Evolutionary conservation across 2,888 invertebrate genomes (phyloP), one percentile per base, ranked within the genome.

Genomic region (Cosmorhoe ocellata): DNA sequence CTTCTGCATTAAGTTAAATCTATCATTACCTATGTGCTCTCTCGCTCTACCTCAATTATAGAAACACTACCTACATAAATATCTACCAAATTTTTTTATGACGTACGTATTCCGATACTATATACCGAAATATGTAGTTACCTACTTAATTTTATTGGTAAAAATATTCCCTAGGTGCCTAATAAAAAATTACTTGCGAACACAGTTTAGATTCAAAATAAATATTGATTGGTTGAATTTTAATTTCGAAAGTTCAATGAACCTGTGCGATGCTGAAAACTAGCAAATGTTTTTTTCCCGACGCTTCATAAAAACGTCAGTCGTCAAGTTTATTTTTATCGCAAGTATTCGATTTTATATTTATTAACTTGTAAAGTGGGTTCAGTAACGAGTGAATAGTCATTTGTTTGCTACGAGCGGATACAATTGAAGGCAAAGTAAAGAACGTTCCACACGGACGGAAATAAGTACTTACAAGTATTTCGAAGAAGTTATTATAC

Each of bases 181-280:
- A 53, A 26, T 56, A 61, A 64, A 63, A 69, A 69, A 55, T n/a
- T n/a, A n/a, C n/a, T n/a, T n/a, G n/a, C 47, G 48, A 56, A 59
- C 58, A 56, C 55, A 50, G 58, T 63, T 63, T 61, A 54, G 60
- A 66, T 61, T 39, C 48, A 56, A 61, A 62, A 61, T 60, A 61
- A 63, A 66, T 66, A 62, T 61, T 64, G 60, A 69, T 67, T 63
- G 61, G 62, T 58, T 57, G 51, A 58, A 52, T 66, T 61, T 62
- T 58, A 63, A 69, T 59, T 54, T 56, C 52, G 33, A 48, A 53
- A 61, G 56, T 62, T 53, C 47, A 61, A 56, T 58, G 48, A 60
- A 58, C 59, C 56, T 52, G 45, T 39, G 56, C 44, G 31, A 47
- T 56, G 53, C 24, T 24, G 24, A 11, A 58, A 59, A 52, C 56